These are phyloP conservation scores for Aradus depressus DNA, from an alignment of 2,888 invertebrate genomes.

Conservation along the genomic window DNA sequence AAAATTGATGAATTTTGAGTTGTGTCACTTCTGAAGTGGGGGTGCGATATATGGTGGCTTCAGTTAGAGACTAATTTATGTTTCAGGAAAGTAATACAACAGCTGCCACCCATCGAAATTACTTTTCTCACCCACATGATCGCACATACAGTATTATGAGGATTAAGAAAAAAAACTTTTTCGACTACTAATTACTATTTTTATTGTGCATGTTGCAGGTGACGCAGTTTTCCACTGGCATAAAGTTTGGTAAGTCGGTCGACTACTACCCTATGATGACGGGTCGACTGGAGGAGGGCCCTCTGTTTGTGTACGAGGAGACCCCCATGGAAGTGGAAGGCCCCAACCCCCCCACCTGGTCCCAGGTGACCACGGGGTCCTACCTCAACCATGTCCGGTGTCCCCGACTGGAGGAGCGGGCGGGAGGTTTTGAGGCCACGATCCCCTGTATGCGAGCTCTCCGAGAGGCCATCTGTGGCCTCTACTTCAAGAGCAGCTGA, in stretches of 20 bases:
- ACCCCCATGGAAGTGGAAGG: slow-evolving; percentile 54
- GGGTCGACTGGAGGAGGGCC: slow-evolving; percentile 62
- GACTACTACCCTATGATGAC: slow-evolving; percentile 44
- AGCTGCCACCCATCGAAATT: too few species aligned
- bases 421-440: slow-evolving; percentile 56
- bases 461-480: slow-evolving; percentile 75
- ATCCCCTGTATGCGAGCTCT: slow-evolving; percentile 63
- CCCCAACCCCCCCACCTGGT: slow-evolving; percentile 54
- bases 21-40: too few species aligned
- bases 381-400: slow-evolving; percentile 65
- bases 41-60: too few species aligned
- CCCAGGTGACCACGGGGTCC: slow-evolving; percentile 52
- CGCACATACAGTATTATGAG: too few species aligned
- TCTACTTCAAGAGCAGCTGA: slow-evolving; percentile 38
- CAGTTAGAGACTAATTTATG: too few species aligned
- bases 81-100: too few species aligned
- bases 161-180: too few species aligned
- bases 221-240: slow-evolving; percentile 76
- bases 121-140: too few species aligned
- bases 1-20: too few species aligned
- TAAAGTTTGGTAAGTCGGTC: slow-evolving; percentile 48
- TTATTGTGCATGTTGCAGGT: slow-evolving; percentile 32
- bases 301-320: slow-evolving; percentile 57
- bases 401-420: slow-evolving; percentile 62
- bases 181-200: background rate